These are phyloP conservation scores for Toxotes chatareus DNA, from an alignment of 2,113 vertebrate genomes.

Conservation along the genomic window DNA sequence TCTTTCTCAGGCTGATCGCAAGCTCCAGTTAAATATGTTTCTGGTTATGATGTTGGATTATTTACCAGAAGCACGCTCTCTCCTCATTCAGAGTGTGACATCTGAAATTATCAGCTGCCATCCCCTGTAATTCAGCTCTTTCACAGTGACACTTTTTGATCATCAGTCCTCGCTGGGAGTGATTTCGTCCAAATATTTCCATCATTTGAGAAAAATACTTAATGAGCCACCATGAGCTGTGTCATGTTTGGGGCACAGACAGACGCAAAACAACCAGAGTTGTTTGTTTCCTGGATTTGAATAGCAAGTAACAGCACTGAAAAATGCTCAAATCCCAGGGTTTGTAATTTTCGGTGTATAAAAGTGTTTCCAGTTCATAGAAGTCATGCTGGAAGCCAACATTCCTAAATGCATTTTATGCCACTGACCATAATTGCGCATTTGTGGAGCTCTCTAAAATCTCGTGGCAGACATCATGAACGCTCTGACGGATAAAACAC, in stretches of 20 bases:
- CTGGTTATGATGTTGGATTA: too few relatives aligned
- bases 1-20: too few relatives aligned
- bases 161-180: background rate
- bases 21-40: too few relatives aligned
- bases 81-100: background rate
- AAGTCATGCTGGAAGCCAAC: background rate
- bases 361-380: conserved; percentile 4
- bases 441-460: background rate
- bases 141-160: too few relatives aligned
- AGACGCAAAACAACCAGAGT: background rate
- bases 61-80: too few relatives aligned
- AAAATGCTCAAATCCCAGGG: background rate
- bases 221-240: background rate
- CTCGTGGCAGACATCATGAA: background rate
- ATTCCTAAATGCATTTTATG: background rate
- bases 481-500: background rate
- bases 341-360: background rate
- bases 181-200: background rate
- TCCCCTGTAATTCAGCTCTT: too few relatives aligned
- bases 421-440: background rate
- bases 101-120: too few relatives aligned
- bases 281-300: background rate
- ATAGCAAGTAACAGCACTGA: background rate
- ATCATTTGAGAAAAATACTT: too few relatives aligned
- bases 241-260: background rate